Percentiles rank a stretch among this genome's conserved stretches.
These are phyloP conservation scores for Ptilodon capucinus DNA, from an alignment of 2,888 invertebrate species.

Conservation along the genomic window DNA sequence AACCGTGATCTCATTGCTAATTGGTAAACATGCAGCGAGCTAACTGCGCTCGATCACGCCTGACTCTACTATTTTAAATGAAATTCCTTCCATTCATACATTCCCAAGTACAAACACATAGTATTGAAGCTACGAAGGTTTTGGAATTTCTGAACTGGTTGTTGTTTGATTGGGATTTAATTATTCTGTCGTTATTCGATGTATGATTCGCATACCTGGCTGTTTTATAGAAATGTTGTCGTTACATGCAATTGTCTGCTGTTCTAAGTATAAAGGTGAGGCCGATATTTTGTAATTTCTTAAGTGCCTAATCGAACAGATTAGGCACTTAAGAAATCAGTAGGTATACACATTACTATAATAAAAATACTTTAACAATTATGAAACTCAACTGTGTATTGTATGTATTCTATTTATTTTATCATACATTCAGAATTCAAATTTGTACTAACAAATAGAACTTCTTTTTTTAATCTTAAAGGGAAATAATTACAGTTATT, in stretches of 20 bases:
- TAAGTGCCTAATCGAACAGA: too few relatives aligned
- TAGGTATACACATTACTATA: too few relatives aligned
- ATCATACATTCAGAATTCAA: too few relatives aligned
- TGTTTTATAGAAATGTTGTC: slow-evolving; percentile 27
- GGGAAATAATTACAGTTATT: slow-evolving; percentile 62
- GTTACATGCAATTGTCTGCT: too few relatives aligned
- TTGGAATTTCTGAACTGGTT: slow-evolving; percentile 57
- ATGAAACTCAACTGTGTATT: too few relatives aligned
- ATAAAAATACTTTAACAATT: too few relatives aligned
- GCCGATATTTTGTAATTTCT: too few relatives aligned
- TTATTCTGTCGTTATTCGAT: slow-evolving; percentile 64
- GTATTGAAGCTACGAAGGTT: slow-evolving; percentile 50
- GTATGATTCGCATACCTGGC: slow-evolving; percentile 40
- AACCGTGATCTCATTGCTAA: slow-evolving; percentile 49
- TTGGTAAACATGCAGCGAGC: slow-evolving; percentile 69
- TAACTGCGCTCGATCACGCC: slow-evolving; percentile 50
- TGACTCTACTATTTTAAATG: slow-evolving; percentile 67
- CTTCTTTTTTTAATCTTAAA: too few relatives aligned
- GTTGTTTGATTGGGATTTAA: slow-evolving; percentile 68
- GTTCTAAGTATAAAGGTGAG: too few relatives aligned
- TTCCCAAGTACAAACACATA: slow-evolving; percentile 62
- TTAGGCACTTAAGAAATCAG: too few relatives aligned
- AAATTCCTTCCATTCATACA: slow-evolving; percentile 73
- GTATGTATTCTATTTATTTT: too few relatives aligned
- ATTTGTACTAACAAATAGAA: too few relatives aligned